phyloP scores from a whole-genome alignment of 2,797 vertebrate species.

The Mormyrus hasselquistii region DNA sequence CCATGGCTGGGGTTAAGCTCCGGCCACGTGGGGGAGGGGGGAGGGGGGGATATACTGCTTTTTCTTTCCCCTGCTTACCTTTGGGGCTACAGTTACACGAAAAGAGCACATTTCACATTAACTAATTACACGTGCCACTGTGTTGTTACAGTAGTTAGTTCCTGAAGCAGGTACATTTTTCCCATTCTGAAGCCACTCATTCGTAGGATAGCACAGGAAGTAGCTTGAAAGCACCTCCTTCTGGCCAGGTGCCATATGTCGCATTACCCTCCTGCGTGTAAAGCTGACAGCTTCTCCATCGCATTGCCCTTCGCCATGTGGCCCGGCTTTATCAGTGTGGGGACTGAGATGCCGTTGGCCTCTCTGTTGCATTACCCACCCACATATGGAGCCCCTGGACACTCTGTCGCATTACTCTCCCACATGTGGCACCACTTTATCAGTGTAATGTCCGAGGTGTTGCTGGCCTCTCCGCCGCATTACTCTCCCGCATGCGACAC shows the following conservation, averaged over 20 bases:
- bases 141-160: neutral
- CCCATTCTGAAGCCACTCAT: neutral
- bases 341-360: neutral
- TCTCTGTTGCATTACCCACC: neutral
- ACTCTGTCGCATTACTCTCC: neutral
- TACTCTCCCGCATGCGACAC: neutral
- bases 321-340: constrained; percentile 8
- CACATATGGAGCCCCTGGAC: neutral
- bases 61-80: neutral
- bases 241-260: constrained; percentile 1
- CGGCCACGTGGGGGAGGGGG: neutral
- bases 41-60: neutral
- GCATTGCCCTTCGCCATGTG: neutral
- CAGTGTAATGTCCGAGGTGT: neutral
- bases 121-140: constrained; percentile 7
- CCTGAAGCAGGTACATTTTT: neutral
- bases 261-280: neutral
- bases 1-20: neutral
- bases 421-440: neutral
- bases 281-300: neutral
- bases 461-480: neutral
- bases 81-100: neutral
- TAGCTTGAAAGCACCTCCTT: neutral
- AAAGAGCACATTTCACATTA: constrained; percentile 6
- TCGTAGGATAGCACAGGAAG: neutral